Evolutionary conservation across 2,888 invertebrate genomes (phyloP).

Genomic region (Ophion obscuratus): DNA sequence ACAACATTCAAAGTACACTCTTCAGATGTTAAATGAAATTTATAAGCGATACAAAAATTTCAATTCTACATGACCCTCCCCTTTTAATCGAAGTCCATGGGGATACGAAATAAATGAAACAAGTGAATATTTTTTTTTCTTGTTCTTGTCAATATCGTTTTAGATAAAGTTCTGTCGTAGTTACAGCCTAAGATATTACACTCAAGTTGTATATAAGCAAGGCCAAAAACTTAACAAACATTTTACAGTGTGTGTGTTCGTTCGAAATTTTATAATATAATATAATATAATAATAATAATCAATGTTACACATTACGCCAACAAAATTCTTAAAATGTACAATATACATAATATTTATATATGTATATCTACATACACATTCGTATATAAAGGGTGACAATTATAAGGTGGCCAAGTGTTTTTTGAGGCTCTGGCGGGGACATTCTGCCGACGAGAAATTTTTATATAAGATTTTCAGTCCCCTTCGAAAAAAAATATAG

Average conservation of each 20-base stretch:
- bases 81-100: too few species aligned
- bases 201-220: slow-evolving; percentile 81
- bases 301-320: slow-evolving; percentile 75
- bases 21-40: too few species aligned
- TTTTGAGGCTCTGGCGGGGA: too few species aligned
- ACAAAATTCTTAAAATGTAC: slow-evolving; percentile 77
- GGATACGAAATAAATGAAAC: too few species aligned
- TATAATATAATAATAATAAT: slow-evolving; percentile 63
- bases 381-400: slow-evolving; percentile 10
- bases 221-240: slow-evolving; percentile 84
- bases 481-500: too few species aligned
- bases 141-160: slow-evolving; percentile 74
- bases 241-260: slow-evolving; percentile 80
- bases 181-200: slow-evolving; percentile 83
- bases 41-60: too few species aligned
- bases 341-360: slow-evolving; percentile 66
- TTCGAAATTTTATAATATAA: slow-evolving; percentile 71
- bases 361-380: slow-evolving; percentile 47
- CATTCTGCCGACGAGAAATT: too few species aligned
- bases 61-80: too few species aligned
- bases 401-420: too few species aligned
- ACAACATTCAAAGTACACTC: too few species aligned
- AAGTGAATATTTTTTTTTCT: slow-evolving; percentile 58
- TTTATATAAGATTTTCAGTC: too few species aligned
- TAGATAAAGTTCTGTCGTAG: slow-evolving; percentile 81